phyloP scores from a whole-genome alignment of 2,888 invertebrate genomes.

The Parnassius orleans region DNA sequence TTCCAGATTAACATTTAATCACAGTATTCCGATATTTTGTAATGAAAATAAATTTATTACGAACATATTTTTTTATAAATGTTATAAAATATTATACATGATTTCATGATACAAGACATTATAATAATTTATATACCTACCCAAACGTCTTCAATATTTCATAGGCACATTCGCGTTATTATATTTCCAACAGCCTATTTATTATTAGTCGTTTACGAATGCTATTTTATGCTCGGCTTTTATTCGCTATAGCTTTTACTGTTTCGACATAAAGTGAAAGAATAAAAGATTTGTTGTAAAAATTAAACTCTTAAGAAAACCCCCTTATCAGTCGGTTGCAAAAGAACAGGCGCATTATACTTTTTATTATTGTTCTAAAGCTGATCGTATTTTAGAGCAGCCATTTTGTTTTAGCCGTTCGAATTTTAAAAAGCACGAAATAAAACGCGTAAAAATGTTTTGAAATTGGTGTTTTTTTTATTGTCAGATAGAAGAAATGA shows the following conservation, averaged over 20 bases:
- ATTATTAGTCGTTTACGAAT: conserved; percentile 61
- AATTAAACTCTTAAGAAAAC: conserved; percentile 73
- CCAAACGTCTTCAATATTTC: background rate
- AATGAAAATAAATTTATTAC: no score
- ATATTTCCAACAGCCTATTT: conserved; percentile 43
- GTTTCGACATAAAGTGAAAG: conserved; percentile 57
- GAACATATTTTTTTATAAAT: no score
- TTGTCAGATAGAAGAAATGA: conserved; percentile 35
- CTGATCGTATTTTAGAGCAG: conserved; percentile 45
- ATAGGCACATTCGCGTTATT: conserved; percentile 28
- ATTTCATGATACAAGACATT: no score
- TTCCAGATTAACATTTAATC: no score
- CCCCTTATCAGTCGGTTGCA: conserved; percentile 54
- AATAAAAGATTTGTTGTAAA: conserved; percentile 75
- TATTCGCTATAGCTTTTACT: conserved; percentile 65
- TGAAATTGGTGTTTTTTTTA: conserved; percentile 45
- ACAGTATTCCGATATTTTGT: no score
- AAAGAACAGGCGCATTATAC: conserved; percentile 51
- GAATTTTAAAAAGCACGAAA: conserved; percentile 60
- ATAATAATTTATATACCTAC: no score
- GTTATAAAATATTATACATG: no score
- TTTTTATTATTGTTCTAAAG: conserved; percentile 69
- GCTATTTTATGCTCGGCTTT: conserved; percentile 62
- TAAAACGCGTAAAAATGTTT: conserved; percentile 51
- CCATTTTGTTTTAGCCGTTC: conserved; percentile 61